These are phyloP conservation scores for Dasyornis broadbenti DNA, from an alignment of 2,113 vertebrate genomes.

Conservation along the genomic window DNA sequence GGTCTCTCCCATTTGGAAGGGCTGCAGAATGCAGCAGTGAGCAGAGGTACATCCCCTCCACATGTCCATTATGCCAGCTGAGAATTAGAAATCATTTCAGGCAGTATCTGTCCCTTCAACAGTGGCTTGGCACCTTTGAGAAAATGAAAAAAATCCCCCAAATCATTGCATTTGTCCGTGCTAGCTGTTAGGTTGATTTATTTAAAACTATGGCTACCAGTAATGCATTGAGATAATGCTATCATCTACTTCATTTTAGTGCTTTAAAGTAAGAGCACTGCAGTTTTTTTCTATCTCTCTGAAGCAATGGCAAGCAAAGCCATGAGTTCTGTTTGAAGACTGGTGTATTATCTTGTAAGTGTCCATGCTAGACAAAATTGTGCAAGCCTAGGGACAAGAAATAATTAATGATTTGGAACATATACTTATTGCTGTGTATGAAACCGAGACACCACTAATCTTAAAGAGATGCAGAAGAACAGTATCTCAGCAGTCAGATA, in stretches of 20 bases:
- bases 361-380: background rate
- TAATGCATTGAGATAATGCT: background rate
- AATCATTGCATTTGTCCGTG: background rate
- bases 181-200: background rate
- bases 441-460: background rate
- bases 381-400: background rate
- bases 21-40: background rate
- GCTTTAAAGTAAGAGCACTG: background rate
- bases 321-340: background rate
- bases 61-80: accelerated
- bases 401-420: background rate
- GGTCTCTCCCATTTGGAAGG: background rate
- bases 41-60: background rate
- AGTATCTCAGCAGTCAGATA: background rate
- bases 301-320: background rate
- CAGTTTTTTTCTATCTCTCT: background rate
- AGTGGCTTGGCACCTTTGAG: background rate
- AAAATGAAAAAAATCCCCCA: background rate
- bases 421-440: background rate
- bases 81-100: background rate
- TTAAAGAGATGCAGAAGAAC: background rate
- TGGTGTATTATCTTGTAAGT: background rate
- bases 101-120: background rate
- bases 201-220: background rate
- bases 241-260: background rate